A percentile compares a stretch with the other conserved stretches of the same genome.
Evolutionary conservation across 2,797 vertebrate species (phyloP).

Genomic region (Nannoperca australis): DNA sequence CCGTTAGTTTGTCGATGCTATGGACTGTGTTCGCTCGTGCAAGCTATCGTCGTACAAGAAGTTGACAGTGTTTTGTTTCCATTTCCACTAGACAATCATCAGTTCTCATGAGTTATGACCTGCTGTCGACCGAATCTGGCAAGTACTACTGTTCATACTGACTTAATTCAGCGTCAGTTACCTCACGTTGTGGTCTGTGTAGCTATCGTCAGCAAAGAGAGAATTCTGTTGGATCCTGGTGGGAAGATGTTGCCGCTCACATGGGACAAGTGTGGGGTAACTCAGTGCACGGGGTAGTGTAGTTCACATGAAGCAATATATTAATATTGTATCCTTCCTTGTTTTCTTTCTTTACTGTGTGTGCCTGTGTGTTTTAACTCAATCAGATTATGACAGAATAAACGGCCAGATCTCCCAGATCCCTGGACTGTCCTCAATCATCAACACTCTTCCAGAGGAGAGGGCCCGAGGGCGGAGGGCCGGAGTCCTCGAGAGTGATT

Average conservation of each 20-base stretch:
- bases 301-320: not conserved
- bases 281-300: not conserved
- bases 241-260: not conserved
- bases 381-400: conserved; percentile 28
- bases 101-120: conserved; percentile 41
- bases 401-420: conserved; percentile 81
- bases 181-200: not conserved
- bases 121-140: conserved; percentile 59
- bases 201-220: not conserved
- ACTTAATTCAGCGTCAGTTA: not conserved
- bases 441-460: conserved; percentile 46
- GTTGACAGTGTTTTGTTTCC: conserved; percentile 52
- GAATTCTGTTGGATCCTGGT: not conserved
- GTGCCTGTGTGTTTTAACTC: conserved; percentile 4
- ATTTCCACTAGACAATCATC: conserved; percentile 61
- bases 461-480: conserved; percentile 70
- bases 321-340: not conserved
- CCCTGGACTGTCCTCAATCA: conserved; percentile 77
- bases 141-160: conserved; percentile 59
- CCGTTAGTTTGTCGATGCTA: not conserved
- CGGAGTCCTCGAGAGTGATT: conserved; percentile 75
- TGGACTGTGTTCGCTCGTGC: not conserved
- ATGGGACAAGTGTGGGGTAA: not conserved
- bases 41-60: not conserved
- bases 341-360: not conserved